A percentile compares a stretch with the other conserved stretches of the same genome.
phyloP scores from a whole-genome alignment of 2,113 vertebrate genomes.

The Ophiodon elongatus region DNA sequence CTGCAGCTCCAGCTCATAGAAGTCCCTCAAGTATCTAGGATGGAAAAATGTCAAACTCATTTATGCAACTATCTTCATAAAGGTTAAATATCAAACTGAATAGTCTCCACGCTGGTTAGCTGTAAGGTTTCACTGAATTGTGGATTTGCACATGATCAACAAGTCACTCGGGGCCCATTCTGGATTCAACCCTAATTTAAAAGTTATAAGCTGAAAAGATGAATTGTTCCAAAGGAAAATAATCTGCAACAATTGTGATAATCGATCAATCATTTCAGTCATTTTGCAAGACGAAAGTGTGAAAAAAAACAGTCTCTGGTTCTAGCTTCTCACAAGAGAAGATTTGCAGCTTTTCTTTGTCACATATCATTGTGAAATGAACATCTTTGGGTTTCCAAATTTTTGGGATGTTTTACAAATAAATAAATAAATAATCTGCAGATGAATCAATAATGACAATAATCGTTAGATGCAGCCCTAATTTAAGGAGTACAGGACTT shows the following conservation, averaged over 20 bases:
- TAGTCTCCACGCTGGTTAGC: too few relatives aligned
- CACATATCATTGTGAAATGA: neutral
- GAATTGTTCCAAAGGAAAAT: neutral
- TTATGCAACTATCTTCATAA: neutral
- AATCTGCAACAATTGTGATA: neutral
- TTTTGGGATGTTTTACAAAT: neutral
- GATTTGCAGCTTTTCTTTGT: neutral
- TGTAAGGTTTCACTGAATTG: neutral
- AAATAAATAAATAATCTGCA: neutral
- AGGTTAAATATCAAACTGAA: too few relatives aligned
- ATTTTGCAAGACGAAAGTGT: neutral
- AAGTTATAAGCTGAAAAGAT: neutral
- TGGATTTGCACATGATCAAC: neutral
- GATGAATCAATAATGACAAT: neutral
- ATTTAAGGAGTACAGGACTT: neutral
- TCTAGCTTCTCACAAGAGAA: neutral
- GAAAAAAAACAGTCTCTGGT: neutral
- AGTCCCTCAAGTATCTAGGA: slow-evolving; percentile 93
- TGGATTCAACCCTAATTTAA: neutral
- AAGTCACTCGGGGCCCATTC: neutral
- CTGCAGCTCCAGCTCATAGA: slow-evolving; percentile 96
- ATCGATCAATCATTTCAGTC: neutral
- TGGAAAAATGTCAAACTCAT: neutral
- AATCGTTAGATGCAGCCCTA: too few relatives aligned
- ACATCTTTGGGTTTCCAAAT: neutral